Evolutionary conservation across 2,113 vertebrate species (phyloP), one percentile per base, ranked within the genome.

Genomic region (Columba livia): DNA sequence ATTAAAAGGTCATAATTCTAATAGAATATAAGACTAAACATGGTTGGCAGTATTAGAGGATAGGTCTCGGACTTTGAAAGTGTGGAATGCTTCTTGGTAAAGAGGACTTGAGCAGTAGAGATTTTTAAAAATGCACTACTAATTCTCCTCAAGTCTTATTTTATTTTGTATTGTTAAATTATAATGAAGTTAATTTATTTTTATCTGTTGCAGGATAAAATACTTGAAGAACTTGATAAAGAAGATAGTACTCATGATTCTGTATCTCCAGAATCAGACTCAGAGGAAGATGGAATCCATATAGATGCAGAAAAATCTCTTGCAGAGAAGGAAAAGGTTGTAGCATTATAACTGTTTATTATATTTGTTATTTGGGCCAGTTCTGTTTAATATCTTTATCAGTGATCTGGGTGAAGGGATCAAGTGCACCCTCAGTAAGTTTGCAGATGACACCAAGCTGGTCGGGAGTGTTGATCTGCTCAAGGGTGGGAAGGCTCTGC

Each of bases 311-410:
- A 99, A 86, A 98, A 97, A 84, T 98, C 99, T 36, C 97, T 98
- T 92, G 85, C 96, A 57, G 98, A 99, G 87, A 99, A 99, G 95
- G 98, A 99, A 97, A 99, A 99, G 98, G 99, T 99, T 79, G n/a
- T 26, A 79, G 15, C 18, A 8, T 66, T 80, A 6, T 20, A 53
- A 48, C 15, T 50, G 4, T 36, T 53, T 50, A 20, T 72, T 79
- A 50, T 77, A 17, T 23, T 36, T 12, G 6, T 17, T 32, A 40
- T 18, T 61, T 19, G n/a, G n/a, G 57, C 25, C 44, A 50, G 20
- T 61, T 60, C 19, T 29, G 13, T 36, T 34, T 34, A 75, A 23
- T 60, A 7, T 29, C 13, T 16, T 48, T 23, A 47, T 60, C 24
- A 26, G 2, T 34, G 54, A 21, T 60, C 56, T 36, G 40, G 54